Evolutionary conservation across 2,888 invertebrate genomes (phyloP), one percentile per base, ranked within the genome.

Genomic region (Cheilosia soror): DNA sequence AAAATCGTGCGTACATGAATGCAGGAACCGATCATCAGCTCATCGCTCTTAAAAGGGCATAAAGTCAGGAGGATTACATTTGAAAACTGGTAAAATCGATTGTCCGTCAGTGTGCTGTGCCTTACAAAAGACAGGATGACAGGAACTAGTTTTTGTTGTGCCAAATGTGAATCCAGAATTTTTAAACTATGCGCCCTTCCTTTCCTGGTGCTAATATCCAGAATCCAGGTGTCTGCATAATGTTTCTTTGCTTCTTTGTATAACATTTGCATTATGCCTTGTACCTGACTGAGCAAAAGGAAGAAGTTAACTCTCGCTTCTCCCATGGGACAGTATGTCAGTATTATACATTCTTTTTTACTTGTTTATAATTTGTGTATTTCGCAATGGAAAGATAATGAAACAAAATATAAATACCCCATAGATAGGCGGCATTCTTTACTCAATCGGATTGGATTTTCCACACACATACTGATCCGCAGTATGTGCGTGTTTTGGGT

Each of bases 51-150:
- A 57, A 81, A 81, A 85, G 62, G 76, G 72, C 81, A 85, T 62
- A 76, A 76, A 85, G 81, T 85, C 85, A 85, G 76, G 40, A 85
- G 72, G 81, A 77, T 77, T 77, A 81, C 81, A 76, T 68, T 81
- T 71, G 71, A 60, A 77, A 81, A 47, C 68, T 81, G 68, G 72
- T 66, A 55, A 77, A 85, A 81, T 81, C 71, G 81, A 68, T 85
- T 77, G 76, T 76, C 55, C 9, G 11, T 44, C 27, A 55, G 55
- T 68, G 58, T 72, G 66, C 60, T 33, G 57, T 49, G 33, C 15
- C 49, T 6, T 4, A 75, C 69, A 72, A 72, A 58, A 58, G 62
- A 49, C 75, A 80, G 71, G 75, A 80, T 31, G 80, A 85, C 76
- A 85, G 85, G 85, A 85, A 85, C 76, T 85, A 72, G 57, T 33